phyloP scores from a whole-genome alignment of 2,888 invertebrate species.

The Abrostola triplasia region DNA sequence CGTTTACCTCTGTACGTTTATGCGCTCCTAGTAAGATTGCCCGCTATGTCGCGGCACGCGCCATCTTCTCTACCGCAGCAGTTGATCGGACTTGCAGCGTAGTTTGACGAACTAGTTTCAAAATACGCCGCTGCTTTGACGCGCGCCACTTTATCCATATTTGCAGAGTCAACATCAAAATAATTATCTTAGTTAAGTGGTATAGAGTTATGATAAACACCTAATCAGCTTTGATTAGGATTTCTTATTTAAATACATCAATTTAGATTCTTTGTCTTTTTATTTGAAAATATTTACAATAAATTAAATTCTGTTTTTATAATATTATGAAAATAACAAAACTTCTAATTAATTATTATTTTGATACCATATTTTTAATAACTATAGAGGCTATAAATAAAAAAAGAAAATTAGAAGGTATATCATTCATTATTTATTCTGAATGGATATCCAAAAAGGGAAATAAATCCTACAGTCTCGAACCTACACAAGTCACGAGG shows the following conservation, averaged over 20 bases:
- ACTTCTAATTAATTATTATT: no score
- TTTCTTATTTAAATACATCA: no score
- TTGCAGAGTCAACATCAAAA: background rate
- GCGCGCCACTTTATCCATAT: constrained; percentile 4
- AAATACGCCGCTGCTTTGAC: constrained; percentile 4
- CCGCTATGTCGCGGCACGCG: constrained; percentile 85
- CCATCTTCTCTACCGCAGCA: constrained; percentile 75
- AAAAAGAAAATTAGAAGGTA: constrained; percentile 5
- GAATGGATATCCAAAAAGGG: constrained; percentile 49
- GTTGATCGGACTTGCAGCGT: constrained; percentile 38
- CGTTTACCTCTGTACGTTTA: constrained; percentile 52
- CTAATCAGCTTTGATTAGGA: no score
- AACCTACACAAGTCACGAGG: constrained; percentile 34
- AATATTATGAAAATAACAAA: no score
- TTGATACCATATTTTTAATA: no score
- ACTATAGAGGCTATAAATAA: no score
- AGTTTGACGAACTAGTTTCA: constrained; percentile 23
- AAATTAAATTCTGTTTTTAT: no score
- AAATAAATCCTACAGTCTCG: constrained; percentile 41
- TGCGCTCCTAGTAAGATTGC: constrained; percentile 77
- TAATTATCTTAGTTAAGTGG: background rate
- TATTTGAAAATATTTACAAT: no score
- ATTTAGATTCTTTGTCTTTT: no score
- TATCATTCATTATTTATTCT: constrained; percentile 54
- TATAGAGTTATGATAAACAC: no score